Conservation (phyloP, 2,113 vertebrate genomes). For the Eupsittula cactorum region DNA sequence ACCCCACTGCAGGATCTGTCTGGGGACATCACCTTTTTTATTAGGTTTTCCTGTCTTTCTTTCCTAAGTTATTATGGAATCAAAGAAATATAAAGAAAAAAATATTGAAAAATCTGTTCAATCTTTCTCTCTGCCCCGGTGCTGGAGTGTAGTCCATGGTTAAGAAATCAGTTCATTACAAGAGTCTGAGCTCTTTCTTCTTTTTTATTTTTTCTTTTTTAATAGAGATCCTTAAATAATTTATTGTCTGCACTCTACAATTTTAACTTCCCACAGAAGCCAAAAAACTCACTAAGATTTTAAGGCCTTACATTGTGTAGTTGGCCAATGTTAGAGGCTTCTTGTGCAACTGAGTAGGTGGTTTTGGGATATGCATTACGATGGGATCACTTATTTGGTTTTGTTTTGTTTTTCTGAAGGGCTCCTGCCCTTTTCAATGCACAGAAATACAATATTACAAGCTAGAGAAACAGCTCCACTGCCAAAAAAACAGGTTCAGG, state of each 20-base stretch:
- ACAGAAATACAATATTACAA: not conserved
- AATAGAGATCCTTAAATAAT: not conserved
- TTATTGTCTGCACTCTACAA: too few relatives aligned
- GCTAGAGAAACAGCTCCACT: not conserved
- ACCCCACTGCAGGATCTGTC: not conserved
- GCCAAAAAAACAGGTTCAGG: constrained; percentile 46
- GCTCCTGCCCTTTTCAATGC: not conserved
- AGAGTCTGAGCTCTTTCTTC: not conserved
- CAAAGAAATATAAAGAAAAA: not conserved
- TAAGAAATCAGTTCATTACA: not conserved
- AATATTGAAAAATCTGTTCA: not conserved
- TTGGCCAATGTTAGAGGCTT: not conserved
- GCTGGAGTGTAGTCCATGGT: too few relatives aligned
- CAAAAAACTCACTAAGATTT: not conserved
- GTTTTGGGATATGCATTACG: not conserved
- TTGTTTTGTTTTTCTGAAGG: not conserved
- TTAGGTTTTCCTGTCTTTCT: not conserved
- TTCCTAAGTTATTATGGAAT: not conserved
- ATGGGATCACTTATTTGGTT: not conserved
- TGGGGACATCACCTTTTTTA: not conserved
- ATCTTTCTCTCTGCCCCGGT: not conserved
- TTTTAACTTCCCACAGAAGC: not conserved
- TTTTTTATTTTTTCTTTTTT: not conserved
- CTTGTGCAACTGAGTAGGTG: not conserved
- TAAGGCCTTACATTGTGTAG: not conserved